A percentile compares a stretch with the other conserved stretches of the same genome.
phyloP scores from a whole-genome alignment of 2,113 vertebrate species.

The Barbus barbus region DNA sequence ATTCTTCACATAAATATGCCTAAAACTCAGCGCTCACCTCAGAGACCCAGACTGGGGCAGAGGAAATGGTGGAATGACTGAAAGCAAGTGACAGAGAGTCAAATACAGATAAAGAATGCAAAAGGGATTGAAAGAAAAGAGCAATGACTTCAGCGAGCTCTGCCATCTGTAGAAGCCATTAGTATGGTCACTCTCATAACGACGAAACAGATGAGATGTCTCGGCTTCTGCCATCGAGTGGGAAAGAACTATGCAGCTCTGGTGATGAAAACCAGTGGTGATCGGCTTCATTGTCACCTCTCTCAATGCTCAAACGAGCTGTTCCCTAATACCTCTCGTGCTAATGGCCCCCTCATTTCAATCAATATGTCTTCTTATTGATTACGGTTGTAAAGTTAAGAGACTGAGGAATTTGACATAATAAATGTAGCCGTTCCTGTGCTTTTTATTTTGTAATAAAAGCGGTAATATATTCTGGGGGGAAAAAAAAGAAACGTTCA shows the following conservation, averaged over 20 bases:
- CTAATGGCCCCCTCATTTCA: slow-evolving; percentile 8
- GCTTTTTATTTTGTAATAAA: slow-evolving; percentile 9
- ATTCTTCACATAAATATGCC: slow-evolving; percentile 34
- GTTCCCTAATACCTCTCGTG: not conserved
- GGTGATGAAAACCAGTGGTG: slow-evolving; percentile 6
- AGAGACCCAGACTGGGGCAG: slow-evolving; percentile 28
- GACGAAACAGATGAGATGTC: slow-evolving; percentile 62
- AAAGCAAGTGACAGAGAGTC: slow-evolving; percentile 33
- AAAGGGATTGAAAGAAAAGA: slow-evolving; percentile 23
- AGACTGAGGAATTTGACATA: not conserved
- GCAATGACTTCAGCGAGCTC: slow-evolving; percentile 48
- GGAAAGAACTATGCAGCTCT: slow-evolving; percentile 6
- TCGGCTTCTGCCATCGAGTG: slow-evolving; percentile 41
- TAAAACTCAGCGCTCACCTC: not conserved
- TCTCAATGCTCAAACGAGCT: not conserved
- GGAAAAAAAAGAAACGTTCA: not conserved
- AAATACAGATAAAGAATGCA: not conserved
- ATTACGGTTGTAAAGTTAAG: not conserved
- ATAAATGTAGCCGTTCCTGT: slow-evolving; percentile 8
- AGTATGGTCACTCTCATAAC: slow-evolving; percentile 52
- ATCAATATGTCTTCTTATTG: slow-evolving; percentile 26
- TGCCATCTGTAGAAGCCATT: slow-evolving; percentile 70
- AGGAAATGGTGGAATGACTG: slow-evolving; percentile 21
- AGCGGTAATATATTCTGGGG: not conserved
- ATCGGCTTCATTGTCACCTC: slow-evolving; percentile 25